phyloP scores from a whole-genome alignment of 2,888 invertebrate genomes.

The Idaea biselata region DNA sequence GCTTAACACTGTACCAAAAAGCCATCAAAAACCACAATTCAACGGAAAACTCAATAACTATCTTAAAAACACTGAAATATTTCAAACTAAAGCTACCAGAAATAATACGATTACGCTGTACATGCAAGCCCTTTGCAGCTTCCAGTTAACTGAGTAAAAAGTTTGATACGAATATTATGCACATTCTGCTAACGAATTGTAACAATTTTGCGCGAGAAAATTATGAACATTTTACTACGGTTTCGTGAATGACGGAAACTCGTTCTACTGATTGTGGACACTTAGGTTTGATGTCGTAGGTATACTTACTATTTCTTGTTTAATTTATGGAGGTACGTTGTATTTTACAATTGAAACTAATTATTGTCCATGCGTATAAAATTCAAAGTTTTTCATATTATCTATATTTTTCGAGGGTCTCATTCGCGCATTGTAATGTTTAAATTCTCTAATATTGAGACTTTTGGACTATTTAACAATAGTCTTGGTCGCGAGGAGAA shows the following conservation, averaged over 20 bases:
- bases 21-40: conserved; percentile 25
- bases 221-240: conserved; percentile 12
- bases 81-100: not conserved
- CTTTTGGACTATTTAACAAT: too few species aligned
- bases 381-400: too few species aligned
- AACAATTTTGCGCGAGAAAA: conserved; percentile 21
- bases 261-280: not conserved
- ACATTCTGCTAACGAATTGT: conserved; percentile 34
- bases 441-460: too few species aligned
- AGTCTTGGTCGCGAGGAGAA: too few species aligned
- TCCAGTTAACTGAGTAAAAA: conserved; percentile 2
- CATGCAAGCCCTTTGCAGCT: conserved; percentile 9
- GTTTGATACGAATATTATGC: conserved; percentile 35
- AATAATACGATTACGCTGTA: conserved; percentile 3
- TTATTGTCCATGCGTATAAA: too few species aligned
- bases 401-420: too few species aligned
- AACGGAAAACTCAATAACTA: not conserved
- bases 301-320: not conserved
- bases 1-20: not conserved
- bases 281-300: not conserved
- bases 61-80: not conserved
- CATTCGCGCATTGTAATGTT: too few species aligned
- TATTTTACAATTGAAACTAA: too few species aligned
- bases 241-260: conserved; percentile 10
- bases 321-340: not conserved